Conservation (phyloP, 2,113 vertebrate genomes). For the Psephotus haematonotus region DNA sequence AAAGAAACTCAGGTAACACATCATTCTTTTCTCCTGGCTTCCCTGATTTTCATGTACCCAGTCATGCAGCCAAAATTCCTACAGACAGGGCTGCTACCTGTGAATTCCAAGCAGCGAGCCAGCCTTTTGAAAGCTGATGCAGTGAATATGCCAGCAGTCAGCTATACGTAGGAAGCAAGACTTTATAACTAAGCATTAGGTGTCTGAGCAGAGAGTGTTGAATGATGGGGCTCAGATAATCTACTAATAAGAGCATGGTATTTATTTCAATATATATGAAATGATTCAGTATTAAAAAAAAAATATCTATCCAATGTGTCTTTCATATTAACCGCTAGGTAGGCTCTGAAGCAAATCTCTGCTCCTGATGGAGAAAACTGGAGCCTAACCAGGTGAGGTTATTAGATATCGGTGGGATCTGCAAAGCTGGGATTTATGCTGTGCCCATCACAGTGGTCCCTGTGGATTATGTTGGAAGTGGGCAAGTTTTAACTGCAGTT, state of each 20-base stretch:
- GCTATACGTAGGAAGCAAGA: neutral
- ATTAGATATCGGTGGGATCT: neutral
- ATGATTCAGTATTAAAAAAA: neutral
- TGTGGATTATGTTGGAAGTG: neutral
- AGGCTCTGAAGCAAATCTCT: neutral
- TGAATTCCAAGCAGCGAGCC: constrained; percentile 39
- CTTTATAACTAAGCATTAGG: constrained; percentile 3
- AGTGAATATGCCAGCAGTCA: constrained; percentile 35
- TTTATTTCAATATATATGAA: neutral
- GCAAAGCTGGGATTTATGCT: neutral
- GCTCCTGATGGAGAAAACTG: neutral
- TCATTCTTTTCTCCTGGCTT: constrained; percentile 63
- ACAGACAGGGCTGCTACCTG: constrained; percentile 7
- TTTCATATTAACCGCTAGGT: neutral
- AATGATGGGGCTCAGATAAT: neutral
- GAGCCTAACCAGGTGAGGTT: neutral
- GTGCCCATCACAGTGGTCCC: neutral
- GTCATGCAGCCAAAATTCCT: constrained; percentile 51
- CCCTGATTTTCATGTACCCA: constrained; percentile 53
- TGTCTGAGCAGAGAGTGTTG: neutral
- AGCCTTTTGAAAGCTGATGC: constrained; percentile 32
- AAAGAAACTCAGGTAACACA: constrained; percentile 57
- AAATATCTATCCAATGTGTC: neutral
- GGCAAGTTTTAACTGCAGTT: neutral
- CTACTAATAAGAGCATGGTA: neutral